Evolutionary conservation across 2,888 invertebrate genomes (phyloP), one percentile per base, ranked within the genome.

Genomic region (Synanthedon andrenaeformis): DNA sequence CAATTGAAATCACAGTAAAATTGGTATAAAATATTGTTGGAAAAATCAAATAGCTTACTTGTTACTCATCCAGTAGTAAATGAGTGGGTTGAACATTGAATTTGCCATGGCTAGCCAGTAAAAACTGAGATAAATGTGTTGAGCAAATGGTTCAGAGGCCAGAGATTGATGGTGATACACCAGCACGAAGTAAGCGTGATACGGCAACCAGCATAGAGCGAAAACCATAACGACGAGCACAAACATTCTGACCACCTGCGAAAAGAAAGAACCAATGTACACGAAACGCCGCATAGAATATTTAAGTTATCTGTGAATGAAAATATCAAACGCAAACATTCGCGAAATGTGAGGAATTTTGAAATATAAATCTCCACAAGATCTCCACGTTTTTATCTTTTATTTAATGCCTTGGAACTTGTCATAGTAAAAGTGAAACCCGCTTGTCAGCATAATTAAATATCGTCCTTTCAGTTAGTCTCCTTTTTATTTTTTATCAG

Each of bases 71-170:
- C 95, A 95, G 71, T 96, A 96, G 76, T 96, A 96, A 53, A 96
- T 95, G 55, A 96, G 90, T 0, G 96, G 96, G 81, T 96, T 96
- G 59, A 96, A 94, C 94, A 96, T 95, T 0, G 95, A 93, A 73
- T 96, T 96, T 14, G 95, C 93, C 96, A 96, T 96, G 10, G 96
- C 96, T 54, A 96, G 89, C 94, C 94, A 95, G 71, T 95, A 95
- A 81, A 96, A 95, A 42, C 91, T 91, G 52, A 96, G 83, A 72
- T 95, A 96, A 59, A 96, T 90, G 69, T 96, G 95, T 69, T 95
- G 95, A 0, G 94, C 92, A 72, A 94, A 92, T 17, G 90, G 90
- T 3, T 89, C 89, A 6, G 91, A 89, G 55, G 94, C 90, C 62
- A 92, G 89, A 52, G 92, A 90, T 60, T 81, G 86, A 56, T 84